These are phyloP conservation scores for Diarsia brunnea DNA, from an alignment of 2,888 invertebrate genomes.

Conservation along the genomic window DNA sequence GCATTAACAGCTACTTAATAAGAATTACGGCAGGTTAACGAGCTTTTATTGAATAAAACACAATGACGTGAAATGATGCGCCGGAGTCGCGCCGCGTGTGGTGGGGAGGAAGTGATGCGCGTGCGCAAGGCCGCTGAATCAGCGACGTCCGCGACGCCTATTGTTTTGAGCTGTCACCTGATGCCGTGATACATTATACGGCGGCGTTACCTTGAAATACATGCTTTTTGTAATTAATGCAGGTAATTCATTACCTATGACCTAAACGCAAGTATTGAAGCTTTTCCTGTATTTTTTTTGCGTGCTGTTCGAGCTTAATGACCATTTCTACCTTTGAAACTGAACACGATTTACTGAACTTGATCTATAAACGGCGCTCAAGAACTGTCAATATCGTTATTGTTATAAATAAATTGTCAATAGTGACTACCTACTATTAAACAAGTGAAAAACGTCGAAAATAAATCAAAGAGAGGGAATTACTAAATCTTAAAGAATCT, in stretches of 20 bases:
- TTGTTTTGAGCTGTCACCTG: slow-evolving; percentile 65
- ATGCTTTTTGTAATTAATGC: slow-evolving; percentile 13
- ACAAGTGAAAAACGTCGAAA: background rate
- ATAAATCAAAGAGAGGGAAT: background rate
- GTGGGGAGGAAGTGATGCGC: slow-evolving; percentile 25
- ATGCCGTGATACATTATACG: slow-evolving; percentile 44
- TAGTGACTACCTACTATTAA: too few species aligned
- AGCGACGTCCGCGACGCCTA: slow-evolving; percentile 58
- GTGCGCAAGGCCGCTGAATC: slow-evolving; percentile 69
- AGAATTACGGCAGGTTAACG: slow-evolving; percentile 66
- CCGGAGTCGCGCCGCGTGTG: slow-evolving; percentile 39
- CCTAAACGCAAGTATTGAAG: background rate
- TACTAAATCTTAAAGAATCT: slow-evolving; percentile 13
- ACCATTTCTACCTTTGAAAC: background rate
- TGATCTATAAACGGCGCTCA: background rate
- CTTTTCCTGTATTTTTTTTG: background rate
- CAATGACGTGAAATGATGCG: slow-evolving; percentile 69
- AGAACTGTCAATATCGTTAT: background rate
- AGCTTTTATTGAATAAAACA: slow-evolving; percentile 68
- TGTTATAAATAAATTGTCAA: background rate
- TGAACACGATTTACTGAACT: background rate
- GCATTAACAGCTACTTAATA: slow-evolving; percentile 67
- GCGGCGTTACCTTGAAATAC: slow-evolving; percentile 47
- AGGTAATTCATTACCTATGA: background rate
- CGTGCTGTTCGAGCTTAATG: background rate